Conservation (phyloP, 1,140 invertebrate genomes). For the Pachyrhynchus sulphureomaculatus region DNA sequence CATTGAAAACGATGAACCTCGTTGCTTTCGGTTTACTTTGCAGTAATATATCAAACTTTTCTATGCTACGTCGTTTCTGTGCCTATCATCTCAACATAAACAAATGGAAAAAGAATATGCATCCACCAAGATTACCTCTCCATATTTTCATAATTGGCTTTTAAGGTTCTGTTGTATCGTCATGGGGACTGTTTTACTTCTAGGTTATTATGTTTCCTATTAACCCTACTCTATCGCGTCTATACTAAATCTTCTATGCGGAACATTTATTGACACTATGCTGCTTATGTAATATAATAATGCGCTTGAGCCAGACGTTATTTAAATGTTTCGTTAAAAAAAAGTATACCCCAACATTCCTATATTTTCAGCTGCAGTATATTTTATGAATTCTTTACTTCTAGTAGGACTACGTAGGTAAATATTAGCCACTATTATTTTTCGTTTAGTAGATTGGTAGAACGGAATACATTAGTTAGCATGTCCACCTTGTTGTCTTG, state of each 20-base stretch:
- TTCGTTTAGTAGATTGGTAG: neutral
- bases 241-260: neutral
- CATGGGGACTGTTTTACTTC: neutral
- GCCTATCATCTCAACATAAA: slow-evolving; percentile 25
- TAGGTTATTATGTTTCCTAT: slow-evolving; percentile 7
- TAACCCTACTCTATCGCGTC: slow-evolving; percentile 4
- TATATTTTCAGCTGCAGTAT: neutral
- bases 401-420: slow-evolving; percentile 3
- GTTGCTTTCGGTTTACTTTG: slow-evolving; percentile 43
- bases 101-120: slow-evolving; percentile 17
- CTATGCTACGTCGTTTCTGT: slow-evolving; percentile 37
- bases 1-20: slow-evolving; percentile 39
- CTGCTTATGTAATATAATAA: slow-evolving; percentile 6
- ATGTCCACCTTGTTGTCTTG: slow-evolving; percentile 1
- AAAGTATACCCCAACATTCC: neutral
- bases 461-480: neutral
- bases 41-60: slow-evolving; percentile 34
- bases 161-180: slow-evolving; percentile 10
- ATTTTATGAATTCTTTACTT: slow-evolving; percentile 1
- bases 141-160: slow-evolving; percentile 13
- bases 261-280: neutral
- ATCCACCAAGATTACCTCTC: slow-evolving; percentile 13
- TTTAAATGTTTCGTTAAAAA: slow-evolving; percentile 2
- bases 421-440: neutral
- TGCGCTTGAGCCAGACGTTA: neutral